Evolutionary conservation across 1,140 invertebrate species (phyloP), one percentile per base, ranked within the genome.

Genomic region (Saxidomus purpurata): DNA sequence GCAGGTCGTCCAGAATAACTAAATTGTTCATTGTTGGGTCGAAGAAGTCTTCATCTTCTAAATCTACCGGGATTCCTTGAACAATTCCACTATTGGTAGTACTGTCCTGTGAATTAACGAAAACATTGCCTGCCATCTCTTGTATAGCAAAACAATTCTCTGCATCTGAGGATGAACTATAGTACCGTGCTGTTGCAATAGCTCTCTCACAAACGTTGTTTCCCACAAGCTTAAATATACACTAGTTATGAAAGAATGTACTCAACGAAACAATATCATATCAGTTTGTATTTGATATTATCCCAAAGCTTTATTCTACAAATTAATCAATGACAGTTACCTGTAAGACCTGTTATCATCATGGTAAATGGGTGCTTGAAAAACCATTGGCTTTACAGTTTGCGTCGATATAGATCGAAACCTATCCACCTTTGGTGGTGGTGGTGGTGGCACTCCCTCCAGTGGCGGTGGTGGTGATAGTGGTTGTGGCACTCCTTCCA

Each of bases 41-140:
- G n/a, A 61, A 59, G 22, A 47, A 6, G 31, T 76, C 28, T 11
- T 67, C 43, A 8, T 43, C 67, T 52, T 47, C 55, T 6, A 77
- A 61, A 55, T 86, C 82, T 17, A 25, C 8, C 25, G 71, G 52
- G 9, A 86, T 52, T 17, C 84, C 69, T 59, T 86, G 43, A 2
- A 76, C n/a, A 76, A 86, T 36, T 86, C 67, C 15, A 77, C 84
- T 77, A 3, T 36, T 17, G 84, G 84, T n/a, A n/a, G n/a, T n/a
- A n/a, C n/a, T n/a, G n/a, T n/a, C n/a, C n/a, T n/a, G n/a, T n/a
- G n/a, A n/a, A n/a, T 86, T n/a, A n/a, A 22, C 0, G 47, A 31
- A 28, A 76, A 86, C 19, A 76, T 49, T 38, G 82, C 40, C 31
- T 84, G 82, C 82, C 55, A 84, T 71, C 82, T 40, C 63, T 31